Base-by-base conservation (phyloP, 2,797 vertebrate genomes). In the Carduelis carduelis region DNA sequence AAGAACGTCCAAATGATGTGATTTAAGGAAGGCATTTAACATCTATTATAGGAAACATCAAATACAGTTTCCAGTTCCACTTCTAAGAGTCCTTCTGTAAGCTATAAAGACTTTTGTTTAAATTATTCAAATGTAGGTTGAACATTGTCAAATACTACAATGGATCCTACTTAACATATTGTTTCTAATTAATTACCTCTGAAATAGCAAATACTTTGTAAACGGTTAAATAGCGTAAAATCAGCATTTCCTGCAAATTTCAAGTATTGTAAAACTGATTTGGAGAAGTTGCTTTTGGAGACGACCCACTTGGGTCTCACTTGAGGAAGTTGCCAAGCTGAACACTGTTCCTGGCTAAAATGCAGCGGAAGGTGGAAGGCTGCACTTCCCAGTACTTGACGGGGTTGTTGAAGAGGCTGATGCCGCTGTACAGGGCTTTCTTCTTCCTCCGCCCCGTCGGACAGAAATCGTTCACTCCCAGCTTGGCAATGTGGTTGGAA, bases 401-500 rank as follows among this genome's bases (percentile, higher is more conserved):
- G 0, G 99, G 99, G 78, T 99, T 99, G 79, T 98, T 98, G 89
- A 99, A 99, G 96, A 99, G 98, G 84, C 99, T 99, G 97, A 99
- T 99, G 71, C 98, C 99, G 1, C 98, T 98, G 95, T 99, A 99
- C 89, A 98, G 95, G 2, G 98, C 98, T 98, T 99, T 99, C 98
- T 99, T 99, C 90, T 96, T 96, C 71, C 97, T 97, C 21, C 96
- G 55, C 59, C 96, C 97, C 6, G 86, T 95, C 27, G 99, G 99
- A 46, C 99, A 99, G 98, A 99, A 99, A 92, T 99, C 99, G n/a
- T 99, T 99, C 96, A 99, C 97, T 88, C 98, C 99, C 94, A 99
- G 98, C 32, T 96, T 98, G 64, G 93, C 96, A 93, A 99, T 99
- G 65, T 98, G 99, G 96, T 99, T 99, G 55, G 97, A 98, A 86